phyloP scores from a whole-genome alignment of 1,140 invertebrate genomes.

The Asobara japonica region DNA sequence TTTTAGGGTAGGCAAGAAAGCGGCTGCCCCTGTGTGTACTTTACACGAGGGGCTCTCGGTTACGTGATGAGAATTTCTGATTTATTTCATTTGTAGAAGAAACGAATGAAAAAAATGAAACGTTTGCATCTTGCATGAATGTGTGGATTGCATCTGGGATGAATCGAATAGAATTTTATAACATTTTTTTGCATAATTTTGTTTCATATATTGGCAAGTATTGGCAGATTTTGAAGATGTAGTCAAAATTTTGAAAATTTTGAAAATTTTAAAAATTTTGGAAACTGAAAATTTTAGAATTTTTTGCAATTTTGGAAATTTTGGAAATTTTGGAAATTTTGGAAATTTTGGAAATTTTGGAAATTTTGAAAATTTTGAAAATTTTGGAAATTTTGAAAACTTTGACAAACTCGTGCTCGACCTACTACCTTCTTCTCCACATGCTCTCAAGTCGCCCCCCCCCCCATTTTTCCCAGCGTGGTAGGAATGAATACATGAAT shows the following conservation, averaged over 20 bases:
- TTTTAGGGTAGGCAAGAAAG: no score
- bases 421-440: neutral
- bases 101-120: neutral
- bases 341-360: no score
- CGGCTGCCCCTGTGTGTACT: neutral
- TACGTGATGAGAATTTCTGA: constrained; percentile 10
- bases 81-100: neutral
- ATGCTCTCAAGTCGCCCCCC: neutral
- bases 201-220: no score
- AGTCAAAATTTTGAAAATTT: no score
- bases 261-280: no score
- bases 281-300: no score
- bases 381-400: no score
- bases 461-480: neutral
- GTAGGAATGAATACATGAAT: neutral
- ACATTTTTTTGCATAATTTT: neutral
- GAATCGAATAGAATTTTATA: neutral
- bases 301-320: no score
- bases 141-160: neutral
- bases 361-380: no score
- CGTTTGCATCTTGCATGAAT: neutral
- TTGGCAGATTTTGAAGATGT: no score
- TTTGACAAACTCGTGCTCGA: no score
- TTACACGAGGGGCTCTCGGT: neutral
- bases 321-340: no score